phyloP scores from a whole-genome alignment of 2,113 vertebrate genomes.

The Dryoscopus gambensis region DNA sequence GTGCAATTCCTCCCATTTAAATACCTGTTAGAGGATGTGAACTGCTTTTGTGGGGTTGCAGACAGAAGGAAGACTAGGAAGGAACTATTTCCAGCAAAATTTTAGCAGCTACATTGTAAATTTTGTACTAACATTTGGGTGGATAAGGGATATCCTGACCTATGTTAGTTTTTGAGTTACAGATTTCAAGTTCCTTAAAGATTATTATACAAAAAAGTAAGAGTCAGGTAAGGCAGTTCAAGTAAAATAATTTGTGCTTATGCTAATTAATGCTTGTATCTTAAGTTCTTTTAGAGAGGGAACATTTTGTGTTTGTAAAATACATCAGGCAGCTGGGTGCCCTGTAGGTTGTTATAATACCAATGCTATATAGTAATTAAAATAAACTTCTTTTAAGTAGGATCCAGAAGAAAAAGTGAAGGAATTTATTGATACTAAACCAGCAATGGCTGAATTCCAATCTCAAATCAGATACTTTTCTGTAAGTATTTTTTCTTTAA shows the following conservation, averaged over 20 bases:
- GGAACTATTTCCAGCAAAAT: neutral
- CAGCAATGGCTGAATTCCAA: constrained; percentile 77
- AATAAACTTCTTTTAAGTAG: constrained; percentile 50
- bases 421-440: constrained; percentile 72
- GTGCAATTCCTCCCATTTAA: neutral
- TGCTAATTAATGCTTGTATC: neutral
- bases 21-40: neutral
- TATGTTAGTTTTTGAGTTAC: neutral
- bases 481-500: constrained; percentile 68
- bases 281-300: neutral
- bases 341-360: neutral
- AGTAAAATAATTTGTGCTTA: neutral
- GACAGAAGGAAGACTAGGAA: neutral
- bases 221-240: neutral
- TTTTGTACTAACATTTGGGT: neutral
- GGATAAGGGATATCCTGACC: neutral
- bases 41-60: neutral
- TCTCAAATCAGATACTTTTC: constrained; percentile 76
- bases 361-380: neutral
- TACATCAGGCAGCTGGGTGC: neutral
- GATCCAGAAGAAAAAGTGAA: constrained; percentile 79
- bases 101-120: neutral
- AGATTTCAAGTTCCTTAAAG: neutral
- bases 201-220: neutral
- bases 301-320: neutral